phyloP scores from a whole-genome alignment of 2,113 vertebrate species.

The Callorhinus ursinus region DNA sequence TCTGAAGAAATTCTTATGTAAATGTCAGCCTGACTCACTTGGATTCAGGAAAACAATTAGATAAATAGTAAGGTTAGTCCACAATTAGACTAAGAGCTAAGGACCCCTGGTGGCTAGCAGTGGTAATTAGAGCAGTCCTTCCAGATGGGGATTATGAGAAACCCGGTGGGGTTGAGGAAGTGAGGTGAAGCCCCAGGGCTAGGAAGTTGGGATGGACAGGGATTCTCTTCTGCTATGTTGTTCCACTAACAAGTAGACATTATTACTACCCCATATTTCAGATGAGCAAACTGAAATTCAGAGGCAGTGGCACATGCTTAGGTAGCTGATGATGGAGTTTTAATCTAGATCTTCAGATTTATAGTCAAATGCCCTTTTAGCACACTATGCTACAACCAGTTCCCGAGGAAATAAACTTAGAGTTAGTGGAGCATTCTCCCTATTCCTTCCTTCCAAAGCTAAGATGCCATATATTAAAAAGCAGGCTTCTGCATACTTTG shows the following conservation, averaged over 20 bases:
- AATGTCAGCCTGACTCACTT: not conserved
- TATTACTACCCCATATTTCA: slow-evolving; percentile 31
- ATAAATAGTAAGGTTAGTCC: not conserved
- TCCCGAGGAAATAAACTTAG: not conserved
- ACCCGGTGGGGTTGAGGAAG: not conserved
- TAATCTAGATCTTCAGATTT: slow-evolving; percentile 42
- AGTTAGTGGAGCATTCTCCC: not conserved
- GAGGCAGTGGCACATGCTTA: not conserved
- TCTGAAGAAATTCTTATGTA: slow-evolving; percentile 36
- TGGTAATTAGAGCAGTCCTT: not conserved
- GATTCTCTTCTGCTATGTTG: not conserved
- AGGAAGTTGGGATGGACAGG: not conserved
- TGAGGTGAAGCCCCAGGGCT: not conserved
- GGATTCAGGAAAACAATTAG: slow-evolving; percentile 45
- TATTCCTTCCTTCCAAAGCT: not conserved
- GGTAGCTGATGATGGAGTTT: not conserved
- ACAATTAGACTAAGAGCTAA: slow-evolving; percentile 10
- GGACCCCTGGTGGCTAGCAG: slow-evolving; percentile 52
- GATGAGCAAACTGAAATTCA: not conserved
- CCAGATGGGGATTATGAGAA: not conserved
- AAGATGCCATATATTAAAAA: slow-evolving; percentile 1
- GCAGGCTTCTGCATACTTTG: not conserved
- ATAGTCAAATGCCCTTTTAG: slow-evolving; percentile 7
- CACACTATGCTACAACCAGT: not conserved
- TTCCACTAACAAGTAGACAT: not conserved